phyloP scores from a whole-genome alignment of 2,888 invertebrate genomes.

The Cetonia aurata region DNA sequence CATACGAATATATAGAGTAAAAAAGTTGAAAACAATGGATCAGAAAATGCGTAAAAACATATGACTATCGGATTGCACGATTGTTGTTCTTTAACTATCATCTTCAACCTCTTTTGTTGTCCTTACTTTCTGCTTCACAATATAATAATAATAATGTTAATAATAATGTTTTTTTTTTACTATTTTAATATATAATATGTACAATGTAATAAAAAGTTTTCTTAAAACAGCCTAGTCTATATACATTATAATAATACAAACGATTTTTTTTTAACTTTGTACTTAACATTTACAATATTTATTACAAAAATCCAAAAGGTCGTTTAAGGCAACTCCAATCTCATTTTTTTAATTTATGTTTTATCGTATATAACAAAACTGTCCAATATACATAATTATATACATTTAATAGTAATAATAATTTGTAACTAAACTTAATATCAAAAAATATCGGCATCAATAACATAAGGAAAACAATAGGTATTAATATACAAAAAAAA shows the following conservation, averaged over 20 bases:
- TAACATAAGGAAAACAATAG: too few relatives aligned
- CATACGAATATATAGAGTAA: slow-evolving; percentile 7
- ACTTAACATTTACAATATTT: slow-evolving; percentile 63
- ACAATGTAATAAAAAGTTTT: slow-evolving; percentile 62
- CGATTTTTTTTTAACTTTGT: slow-evolving; percentile 60
- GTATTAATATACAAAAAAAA: not conserved
- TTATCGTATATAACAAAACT: slow-evolving; percentile 48
- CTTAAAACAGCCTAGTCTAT: slow-evolving; percentile 64
- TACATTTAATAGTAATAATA: slow-evolving; percentile 3
- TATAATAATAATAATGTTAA: slow-evolving; percentile 46
- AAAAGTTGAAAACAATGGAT: slow-evolving; percentile 27
- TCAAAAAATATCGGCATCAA: slow-evolving; percentile 18
- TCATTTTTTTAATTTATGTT: slow-evolving; percentile 43
- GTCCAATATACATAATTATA: slow-evolving; percentile 49
- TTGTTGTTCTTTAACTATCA: slow-evolving; percentile 50
- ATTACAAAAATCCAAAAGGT: slow-evolving; percentile 27
- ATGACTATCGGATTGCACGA: slow-evolving; percentile 58
- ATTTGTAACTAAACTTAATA: not conserved
- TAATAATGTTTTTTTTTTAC: slow-evolving; percentile 50
- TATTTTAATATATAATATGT: slow-evolving; percentile 53
- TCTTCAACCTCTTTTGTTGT: too few relatives aligned
- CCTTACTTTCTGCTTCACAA: slow-evolving; percentile 8
- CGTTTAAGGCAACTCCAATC: not conserved
- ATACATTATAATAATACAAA: slow-evolving; percentile 62
- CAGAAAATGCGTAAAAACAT: slow-evolving; percentile 29